Conservation (phyloP, 2,113 vertebrate genomes). For the Echinops telfairi region DNA sequence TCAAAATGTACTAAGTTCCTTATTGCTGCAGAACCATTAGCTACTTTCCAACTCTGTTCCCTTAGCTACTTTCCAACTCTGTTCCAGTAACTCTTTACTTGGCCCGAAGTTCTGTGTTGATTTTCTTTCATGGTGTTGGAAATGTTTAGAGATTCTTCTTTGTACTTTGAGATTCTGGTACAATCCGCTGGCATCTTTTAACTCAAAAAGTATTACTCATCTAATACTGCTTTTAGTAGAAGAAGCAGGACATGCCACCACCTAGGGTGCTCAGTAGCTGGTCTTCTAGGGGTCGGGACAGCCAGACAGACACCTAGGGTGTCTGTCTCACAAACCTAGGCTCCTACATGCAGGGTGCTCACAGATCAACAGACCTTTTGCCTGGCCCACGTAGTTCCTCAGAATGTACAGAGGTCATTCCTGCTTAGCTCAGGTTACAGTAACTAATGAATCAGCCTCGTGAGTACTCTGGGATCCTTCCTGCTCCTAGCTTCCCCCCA, state of each 20-base stretch:
- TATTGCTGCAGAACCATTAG: slow-evolving; percentile 42
- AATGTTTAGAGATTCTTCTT: slow-evolving; percentile 60
- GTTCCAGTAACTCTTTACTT: slow-evolving; percentile 41
- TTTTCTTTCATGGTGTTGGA: slow-evolving; percentile 41
- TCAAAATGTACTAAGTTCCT: slow-evolving; percentile 24
- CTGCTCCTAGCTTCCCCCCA: not conserved
- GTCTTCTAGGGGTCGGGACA: not conserved
- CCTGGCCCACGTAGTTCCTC: not conserved
- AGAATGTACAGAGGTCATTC: not conserved
- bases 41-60: slow-evolving; percentile 33
- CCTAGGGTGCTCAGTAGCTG: not conserved
- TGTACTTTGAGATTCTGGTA: slow-evolving; percentile 23
- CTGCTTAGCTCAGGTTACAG: not conserved
- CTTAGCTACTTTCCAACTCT: slow-evolving; percentile 41
- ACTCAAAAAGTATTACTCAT: not conserved
- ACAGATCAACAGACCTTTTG: not conserved
- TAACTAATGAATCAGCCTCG: no score
- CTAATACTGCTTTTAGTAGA: no score
- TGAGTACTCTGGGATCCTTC: not conserved
- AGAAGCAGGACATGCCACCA: not conserved
- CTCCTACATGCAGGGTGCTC: not conserved
- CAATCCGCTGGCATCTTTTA: slow-evolving; percentile 26
- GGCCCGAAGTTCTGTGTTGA: slow-evolving; percentile 43
- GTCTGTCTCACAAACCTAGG: not conserved
- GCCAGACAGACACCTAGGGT: not conserved